Base-by-base conservation (phyloP, 2,113 vertebrate species). In the Myodes glareolus region DNA sequence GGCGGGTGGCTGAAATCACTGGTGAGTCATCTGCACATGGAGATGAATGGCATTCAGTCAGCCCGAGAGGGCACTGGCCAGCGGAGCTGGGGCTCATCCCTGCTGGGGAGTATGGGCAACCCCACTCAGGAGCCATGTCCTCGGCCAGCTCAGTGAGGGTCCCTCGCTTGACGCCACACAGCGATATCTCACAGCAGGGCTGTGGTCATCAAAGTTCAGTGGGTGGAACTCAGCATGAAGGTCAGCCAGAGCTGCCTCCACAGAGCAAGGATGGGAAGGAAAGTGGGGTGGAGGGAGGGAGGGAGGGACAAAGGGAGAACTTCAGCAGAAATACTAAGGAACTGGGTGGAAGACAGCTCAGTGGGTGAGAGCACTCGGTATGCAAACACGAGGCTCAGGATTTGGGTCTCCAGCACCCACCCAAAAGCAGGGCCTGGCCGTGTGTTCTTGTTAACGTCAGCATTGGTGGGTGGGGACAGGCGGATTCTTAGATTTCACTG, bases 1-100 rank as follows among this genome's bases (percentile, higher is more conserved):
- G 91, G 92, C 96, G 76, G 84, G 36, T 88, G 94, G 61, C 87
- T 97, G 98, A 98, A 89, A n/a, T 97, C 97, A 97, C 12, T n/a
- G 90, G 45, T 95, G 95, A 97, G 91, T 97, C 97, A 98, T 87
- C 81, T 33, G 88, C 92, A 92, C 95, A 16, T 31, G 84, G 90
- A 4, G 23, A 80, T 36, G 65, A 78, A 91, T 93, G 76, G 67
- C 36, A 23, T 29, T 47, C 81, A 80, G 93, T 81, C 31, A 39
- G 88, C 19, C 0, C 68, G 1, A 5, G 90, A n/a, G 73, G 25
- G 50, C 27, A 39, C 88, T 17, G 29, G 42, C 55, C 68, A 0
- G 1, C 7, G 31, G 29, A 9, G 16, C 72, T n/a, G 13, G 63
- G 67, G 47, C 63, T 36, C 45, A 50, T n/a, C 7, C 42, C 47